Evolutionary conservation across 2,797 vertebrate genomes (phyloP).

Genomic region (Eupleurogrammus muticus): DNA sequence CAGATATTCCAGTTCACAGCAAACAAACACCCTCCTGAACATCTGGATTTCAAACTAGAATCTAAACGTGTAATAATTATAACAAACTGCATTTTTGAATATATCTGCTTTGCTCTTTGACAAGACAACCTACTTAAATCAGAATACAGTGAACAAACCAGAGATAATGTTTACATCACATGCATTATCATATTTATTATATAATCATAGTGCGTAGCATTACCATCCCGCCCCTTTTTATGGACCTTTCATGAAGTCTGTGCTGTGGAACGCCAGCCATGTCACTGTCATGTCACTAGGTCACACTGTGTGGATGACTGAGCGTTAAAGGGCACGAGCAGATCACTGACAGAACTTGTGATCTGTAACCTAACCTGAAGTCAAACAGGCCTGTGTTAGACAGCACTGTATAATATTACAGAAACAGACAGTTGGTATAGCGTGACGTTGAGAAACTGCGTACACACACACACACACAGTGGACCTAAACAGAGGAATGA

Average conservation of each 20-base stretch:
- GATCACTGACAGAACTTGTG: constrained; percentile 66
- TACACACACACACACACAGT: not conserved
- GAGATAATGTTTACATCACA: not conserved
- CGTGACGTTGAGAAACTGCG: constrained; percentile 8
- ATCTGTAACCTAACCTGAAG: constrained; percentile 51
- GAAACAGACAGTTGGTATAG: not conserved
- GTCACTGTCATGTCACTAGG: constrained; percentile 55
- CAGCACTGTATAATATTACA: constrained; percentile 8
- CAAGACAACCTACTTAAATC: not conserved
- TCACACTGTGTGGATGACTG: constrained; percentile 56
- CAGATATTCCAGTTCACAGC: too few relatives aligned
- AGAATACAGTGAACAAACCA: not conserved
- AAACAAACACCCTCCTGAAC: too few relatives aligned
- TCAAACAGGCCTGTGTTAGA: constrained; percentile 40
- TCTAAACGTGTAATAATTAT: too few relatives aligned
- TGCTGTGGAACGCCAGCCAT: constrained; percentile 56
- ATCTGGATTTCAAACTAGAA: not conserved
- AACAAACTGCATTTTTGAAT: not conserved
- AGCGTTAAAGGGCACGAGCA: constrained; percentile 63
- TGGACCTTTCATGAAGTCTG: constrained; percentile 18
- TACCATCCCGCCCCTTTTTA: not conserved
- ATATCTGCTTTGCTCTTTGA: not conserved
- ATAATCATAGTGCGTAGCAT: too few relatives aligned
- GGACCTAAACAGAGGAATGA: constrained; percentile 27
- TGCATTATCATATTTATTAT: not conserved